Evolutionary conservation across 2,113 vertebrate species (phyloP).

Genomic region (Tetraodon nigroviridis): DNA sequence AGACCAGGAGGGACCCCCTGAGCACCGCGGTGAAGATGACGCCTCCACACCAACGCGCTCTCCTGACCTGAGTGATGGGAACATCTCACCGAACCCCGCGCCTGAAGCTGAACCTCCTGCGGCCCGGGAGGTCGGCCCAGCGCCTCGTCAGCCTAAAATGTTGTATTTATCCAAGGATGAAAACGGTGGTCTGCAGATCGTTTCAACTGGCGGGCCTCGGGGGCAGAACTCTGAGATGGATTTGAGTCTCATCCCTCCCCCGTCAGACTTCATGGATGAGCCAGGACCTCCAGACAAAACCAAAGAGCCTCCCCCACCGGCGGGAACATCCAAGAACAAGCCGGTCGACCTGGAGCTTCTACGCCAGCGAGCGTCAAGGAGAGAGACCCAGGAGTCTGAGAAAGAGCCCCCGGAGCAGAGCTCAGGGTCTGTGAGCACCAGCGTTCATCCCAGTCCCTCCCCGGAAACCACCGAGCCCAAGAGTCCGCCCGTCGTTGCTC

Average conservation of each 20-base stretch:
- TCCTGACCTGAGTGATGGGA: not conserved
- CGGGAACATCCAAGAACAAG: not conserved
- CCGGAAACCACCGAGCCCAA: conserved; percentile 43
- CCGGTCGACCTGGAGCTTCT: conserved; percentile 42
- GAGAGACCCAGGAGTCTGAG: conserved; percentile 8
- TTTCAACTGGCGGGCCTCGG: conserved; percentile 1
- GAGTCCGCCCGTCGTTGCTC: conserved; percentile 78
- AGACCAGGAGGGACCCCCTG: not conserved
- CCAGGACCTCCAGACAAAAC: conserved; percentile 8
- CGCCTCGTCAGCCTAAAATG: not conserved
- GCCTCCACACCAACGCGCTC: conserved; percentile 6
- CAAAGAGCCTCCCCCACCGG: not conserved
- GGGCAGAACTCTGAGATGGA: conserved; percentile 13
- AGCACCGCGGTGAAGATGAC: conserved; percentile 7
- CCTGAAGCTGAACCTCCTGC: not conserved
- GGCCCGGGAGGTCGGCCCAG: not conserved
- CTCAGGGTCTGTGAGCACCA: conserved; percentile 3
- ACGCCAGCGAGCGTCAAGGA: conserved; percentile 33
- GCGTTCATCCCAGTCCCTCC: not conserved
- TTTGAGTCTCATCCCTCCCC: conserved; percentile 66
- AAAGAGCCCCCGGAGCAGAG: conserved; percentile 8
- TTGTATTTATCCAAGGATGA: conserved; percentile 6
- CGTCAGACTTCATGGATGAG: conserved; percentile 75
- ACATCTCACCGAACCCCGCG: not conserved
- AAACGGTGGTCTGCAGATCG: not conserved